phyloP scores from a whole-genome alignment of 2,113 vertebrate genomes.

The Aegotheles bennettii region DNA sequence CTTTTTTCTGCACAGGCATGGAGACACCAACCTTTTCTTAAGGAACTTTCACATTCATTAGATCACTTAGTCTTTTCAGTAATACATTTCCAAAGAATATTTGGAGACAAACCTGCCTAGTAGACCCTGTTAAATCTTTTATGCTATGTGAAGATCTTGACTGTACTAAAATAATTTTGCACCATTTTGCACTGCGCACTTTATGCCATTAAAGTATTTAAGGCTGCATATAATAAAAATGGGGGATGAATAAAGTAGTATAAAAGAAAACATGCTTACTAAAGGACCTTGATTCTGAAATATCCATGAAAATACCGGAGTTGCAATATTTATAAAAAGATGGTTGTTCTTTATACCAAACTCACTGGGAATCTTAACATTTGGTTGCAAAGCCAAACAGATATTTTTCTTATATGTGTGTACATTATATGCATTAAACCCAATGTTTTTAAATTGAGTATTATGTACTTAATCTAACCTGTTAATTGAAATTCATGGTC shows the following conservation, averaged over 20 bases:
- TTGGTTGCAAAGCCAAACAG: neutral
- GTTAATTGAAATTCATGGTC: neutral
- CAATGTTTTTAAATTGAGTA: neutral
- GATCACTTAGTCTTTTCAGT: neutral
- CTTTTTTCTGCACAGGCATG: neutral
- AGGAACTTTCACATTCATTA: neutral
- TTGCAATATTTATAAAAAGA: neutral
- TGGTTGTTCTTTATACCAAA: neutral
- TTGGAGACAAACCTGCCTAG: neutral
- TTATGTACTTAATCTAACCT: neutral
- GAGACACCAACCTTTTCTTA: neutral
- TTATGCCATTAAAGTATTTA: neutral
- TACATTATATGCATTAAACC: neutral
- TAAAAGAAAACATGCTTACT: neutral
- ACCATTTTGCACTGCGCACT: neutral
- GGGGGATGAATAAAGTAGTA: neutral
- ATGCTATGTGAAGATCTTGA: neutral
- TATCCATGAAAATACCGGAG: neutral
- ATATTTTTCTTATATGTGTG: neutral
- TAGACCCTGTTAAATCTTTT: neutral
- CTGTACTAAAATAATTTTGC: neutral
- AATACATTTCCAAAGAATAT: neutral
- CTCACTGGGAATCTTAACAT: fast-evolving
- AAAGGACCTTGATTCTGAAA: neutral
- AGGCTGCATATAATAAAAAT: neutral